phyloP scores from a whole-genome alignment of 2,113 vertebrate genomes.

The Hiodon tergisus region DNA sequence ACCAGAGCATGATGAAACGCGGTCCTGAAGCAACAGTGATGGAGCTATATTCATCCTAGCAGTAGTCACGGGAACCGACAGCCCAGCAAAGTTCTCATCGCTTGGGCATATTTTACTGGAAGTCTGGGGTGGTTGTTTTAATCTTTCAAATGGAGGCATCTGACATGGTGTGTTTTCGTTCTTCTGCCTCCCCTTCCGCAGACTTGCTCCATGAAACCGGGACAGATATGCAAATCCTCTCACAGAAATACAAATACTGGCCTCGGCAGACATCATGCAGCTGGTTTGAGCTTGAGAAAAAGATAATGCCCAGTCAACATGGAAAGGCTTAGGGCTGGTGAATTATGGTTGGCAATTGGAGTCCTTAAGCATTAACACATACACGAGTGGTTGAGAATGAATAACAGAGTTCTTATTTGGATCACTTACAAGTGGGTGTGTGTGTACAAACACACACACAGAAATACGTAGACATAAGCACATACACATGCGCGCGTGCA shows the following conservation, averaged over 20 bases:
- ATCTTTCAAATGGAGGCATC: not conserved
- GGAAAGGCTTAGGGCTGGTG: not conserved
- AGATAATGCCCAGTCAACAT: not conserved
- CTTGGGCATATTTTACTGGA: not conserved
- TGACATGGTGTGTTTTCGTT: constrained; percentile 5
- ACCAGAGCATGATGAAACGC: constrained; percentile 12
- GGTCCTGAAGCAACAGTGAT: constrained; percentile 5
- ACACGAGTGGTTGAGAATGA: not conserved
- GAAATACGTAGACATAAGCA: not conserved
- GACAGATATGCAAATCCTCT: constrained; percentile 1
- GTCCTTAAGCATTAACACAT: not conserved
- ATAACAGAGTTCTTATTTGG: not conserved
- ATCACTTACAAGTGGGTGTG: not conserved
- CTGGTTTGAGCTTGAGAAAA: not conserved
- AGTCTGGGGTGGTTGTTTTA: constrained; percentile 10
- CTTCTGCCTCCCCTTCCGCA: not conserved
- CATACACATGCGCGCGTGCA: not conserved
- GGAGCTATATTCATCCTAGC: not conserved
- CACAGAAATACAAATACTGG: not conserved
- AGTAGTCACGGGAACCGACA: not conserved
- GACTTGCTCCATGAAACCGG: constrained; percentile 1
- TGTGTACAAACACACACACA: not conserved
- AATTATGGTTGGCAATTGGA: not conserved
- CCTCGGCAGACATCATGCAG: not conserved
- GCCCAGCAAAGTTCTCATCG: not conserved